These are phyloP conservation scores for Agriopis marginaria DNA, from an alignment of 2,888 invertebrate genomes.

Conservation along the genomic window DNA sequence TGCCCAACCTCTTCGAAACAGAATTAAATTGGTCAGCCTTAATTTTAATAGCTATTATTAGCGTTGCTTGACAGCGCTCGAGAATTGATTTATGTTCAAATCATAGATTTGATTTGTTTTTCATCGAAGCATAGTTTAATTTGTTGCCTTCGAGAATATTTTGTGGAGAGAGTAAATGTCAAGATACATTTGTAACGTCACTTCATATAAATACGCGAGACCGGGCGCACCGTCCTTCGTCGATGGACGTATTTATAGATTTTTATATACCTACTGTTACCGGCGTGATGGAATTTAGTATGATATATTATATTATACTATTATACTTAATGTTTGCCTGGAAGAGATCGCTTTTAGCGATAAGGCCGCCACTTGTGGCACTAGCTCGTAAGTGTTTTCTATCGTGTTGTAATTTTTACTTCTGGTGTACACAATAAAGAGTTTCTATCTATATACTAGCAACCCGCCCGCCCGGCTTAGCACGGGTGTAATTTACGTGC, in stretches of 20 bases:
- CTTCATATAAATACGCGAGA: constrained; percentile 49
- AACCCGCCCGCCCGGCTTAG: no score
- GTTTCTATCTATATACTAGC: no score
- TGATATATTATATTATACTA: no score
- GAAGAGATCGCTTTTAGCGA: no score
- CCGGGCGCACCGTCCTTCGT: constrained; percentile 43
- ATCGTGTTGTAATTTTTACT: no score
- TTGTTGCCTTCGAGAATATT: constrained; percentile 30
- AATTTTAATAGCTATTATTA: constrained; percentile 33
- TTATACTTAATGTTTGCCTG: no score
- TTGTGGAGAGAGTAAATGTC: constrained; percentile 31
- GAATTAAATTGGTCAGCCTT: constrained; percentile 26
- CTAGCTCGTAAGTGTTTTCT: no score
- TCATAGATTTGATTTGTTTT: not conserved
- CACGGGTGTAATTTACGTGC: no score
- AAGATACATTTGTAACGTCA: constrained; percentile 40
- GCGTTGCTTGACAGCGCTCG: constrained; percentile 1
- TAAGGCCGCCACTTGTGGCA: no score
- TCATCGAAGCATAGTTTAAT: no score
- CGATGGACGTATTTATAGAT: constrained; percentile 57
- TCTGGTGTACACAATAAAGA: no score
- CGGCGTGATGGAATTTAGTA: constrained; percentile 50
- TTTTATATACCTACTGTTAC: constrained; percentile 47
- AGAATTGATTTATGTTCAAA: constrained; percentile 27
- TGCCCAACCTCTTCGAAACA: constrained; percentile 22